Conservation (phyloP, 2,797 vertebrate genomes). For the Pyrocephalus nanus region DNA sequence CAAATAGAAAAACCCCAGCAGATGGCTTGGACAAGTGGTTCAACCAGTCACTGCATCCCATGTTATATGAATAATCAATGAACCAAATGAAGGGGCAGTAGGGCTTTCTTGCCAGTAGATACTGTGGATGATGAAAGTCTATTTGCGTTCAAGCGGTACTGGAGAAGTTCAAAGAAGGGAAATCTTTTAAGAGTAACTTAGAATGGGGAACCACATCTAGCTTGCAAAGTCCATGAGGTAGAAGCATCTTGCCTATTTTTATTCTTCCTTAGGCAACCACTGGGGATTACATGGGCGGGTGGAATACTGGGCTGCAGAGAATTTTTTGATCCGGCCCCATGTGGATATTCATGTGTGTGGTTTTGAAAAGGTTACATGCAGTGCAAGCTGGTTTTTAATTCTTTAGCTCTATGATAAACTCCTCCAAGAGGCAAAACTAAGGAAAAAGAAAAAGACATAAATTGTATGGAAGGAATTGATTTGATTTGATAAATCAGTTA, state of each 20-base stretch:
- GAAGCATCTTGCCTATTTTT: not conserved
- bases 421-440: not conserved
- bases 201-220: not conserved
- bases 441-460: not conserved
- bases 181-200: not conserved
- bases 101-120: not conserved
- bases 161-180: not conserved
- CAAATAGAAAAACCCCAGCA: rapidly evolving
- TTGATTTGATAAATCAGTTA: not conserved
- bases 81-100: not conserved
- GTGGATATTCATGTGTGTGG: not conserved
- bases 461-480: not conserved
- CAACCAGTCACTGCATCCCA: rapidly evolving
- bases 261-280: not conserved
- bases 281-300: not conserved
- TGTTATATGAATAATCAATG: not conserved
- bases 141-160: not conserved
- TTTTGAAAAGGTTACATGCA: not conserved
- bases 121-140: not conserved
- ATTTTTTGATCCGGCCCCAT: not conserved
- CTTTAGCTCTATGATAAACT: not conserved
- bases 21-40: not conserved
- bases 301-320: not conserved
- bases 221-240: not conserved
- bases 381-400: not conserved